These are phyloP conservation scores for Pangasius sanitwongsei DNA, from an alignment of 2,797 vertebrate species.

Conservation along the genomic window DNA sequence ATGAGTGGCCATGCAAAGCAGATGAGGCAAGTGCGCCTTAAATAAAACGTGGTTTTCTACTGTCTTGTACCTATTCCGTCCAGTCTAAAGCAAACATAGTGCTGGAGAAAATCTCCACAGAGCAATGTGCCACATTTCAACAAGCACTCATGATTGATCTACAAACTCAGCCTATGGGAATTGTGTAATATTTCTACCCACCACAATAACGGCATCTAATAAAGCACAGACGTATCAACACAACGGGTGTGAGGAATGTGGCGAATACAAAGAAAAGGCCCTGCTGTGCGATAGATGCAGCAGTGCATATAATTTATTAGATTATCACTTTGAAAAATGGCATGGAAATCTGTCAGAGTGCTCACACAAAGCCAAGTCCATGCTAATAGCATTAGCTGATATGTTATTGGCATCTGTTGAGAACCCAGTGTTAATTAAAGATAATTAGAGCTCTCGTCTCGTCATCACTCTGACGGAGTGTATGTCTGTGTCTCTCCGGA, in stretches of 20 bases:
- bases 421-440: constrained; percentile 34
- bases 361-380: constrained; percentile 1
- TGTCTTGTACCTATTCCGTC: neutral
- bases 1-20: neutral
- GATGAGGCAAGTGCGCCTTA: neutral
- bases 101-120: constrained; percentile 29
- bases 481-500: constrained; percentile 7
- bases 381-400: constrained; percentile 10
- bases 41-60: neutral
- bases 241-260: neutral
- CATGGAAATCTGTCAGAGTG: constrained; percentile 25
- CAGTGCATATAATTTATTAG: constrained; percentile 15
- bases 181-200: constrained; percentile 35
- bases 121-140: constrained; percentile 50
- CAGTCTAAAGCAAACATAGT: constrained; percentile 28
- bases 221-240: neutral
- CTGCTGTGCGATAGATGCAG: constrained; percentile 17
- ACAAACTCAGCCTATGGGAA: constrained; percentile 45
- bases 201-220: constrained; percentile 44
- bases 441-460: constrained; percentile 24
- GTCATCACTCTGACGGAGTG: constrained; percentile 31
- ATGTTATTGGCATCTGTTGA: constrained; percentile 29
- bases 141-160: constrained; percentile 51
- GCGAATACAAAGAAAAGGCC: constrained; percentile 1
- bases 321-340: constrained; percentile 17